Conservation (phyloP, 2,113 vertebrate genomes). For the Vidua chalybeata region DNA sequence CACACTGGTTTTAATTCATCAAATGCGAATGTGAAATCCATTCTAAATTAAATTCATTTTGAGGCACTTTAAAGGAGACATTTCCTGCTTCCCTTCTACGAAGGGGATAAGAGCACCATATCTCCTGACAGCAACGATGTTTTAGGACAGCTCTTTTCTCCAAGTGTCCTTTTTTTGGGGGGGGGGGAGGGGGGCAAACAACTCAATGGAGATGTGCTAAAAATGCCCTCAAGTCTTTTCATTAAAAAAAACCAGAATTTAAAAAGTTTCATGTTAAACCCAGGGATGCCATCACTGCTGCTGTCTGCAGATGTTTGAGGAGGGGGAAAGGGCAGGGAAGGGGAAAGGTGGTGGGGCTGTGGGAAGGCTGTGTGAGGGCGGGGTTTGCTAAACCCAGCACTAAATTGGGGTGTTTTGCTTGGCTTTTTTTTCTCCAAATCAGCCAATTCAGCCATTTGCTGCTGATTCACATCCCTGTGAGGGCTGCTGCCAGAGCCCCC, state of each 20-base stretch:
- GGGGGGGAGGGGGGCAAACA: not conserved
- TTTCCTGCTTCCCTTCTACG: not conserved
- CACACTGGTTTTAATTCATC: conserved; percentile 61
- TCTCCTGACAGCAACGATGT: not conserved
- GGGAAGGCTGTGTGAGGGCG: not conserved
- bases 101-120: not conserved
- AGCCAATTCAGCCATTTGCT: not conserved
- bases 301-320: not conserved
- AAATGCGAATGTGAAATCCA: conserved; percentile 17
- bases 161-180: not conserved
- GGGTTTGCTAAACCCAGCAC: rapidly evolving
- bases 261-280: not conserved
- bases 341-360: not conserved
- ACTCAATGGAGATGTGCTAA: not conserved
- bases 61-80: not conserved
- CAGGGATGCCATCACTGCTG: not conserved
- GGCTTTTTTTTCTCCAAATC: not conserved
- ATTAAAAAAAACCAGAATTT: not conserved
- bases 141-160: not conserved
- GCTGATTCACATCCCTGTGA: not conserved
- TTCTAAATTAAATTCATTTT: conserved; percentile 45
- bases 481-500: not conserved
- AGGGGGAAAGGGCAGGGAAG: not conserved
- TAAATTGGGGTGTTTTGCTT: rapidly evolving
- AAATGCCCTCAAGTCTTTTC: not conserved